A percentile compares a stretch with the other conserved stretches of the same genome.
Conservation (phyloP, 2,888 invertebrate genomes). For the Leptothorax acervorum region DNA sequence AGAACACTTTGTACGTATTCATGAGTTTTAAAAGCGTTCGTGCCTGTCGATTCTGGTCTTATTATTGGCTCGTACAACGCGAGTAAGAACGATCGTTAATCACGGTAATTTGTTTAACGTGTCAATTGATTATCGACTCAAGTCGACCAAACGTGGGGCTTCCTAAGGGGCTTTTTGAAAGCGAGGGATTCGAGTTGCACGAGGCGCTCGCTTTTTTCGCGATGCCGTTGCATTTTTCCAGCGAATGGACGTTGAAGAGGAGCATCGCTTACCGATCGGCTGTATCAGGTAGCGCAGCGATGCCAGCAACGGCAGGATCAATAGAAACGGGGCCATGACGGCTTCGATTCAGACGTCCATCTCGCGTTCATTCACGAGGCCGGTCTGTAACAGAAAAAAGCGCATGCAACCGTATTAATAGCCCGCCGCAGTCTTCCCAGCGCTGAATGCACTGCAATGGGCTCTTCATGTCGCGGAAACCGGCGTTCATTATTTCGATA, state of each 20-base stretch:
- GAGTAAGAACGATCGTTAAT: slow-evolving; percentile 30
- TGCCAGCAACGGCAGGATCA: slow-evolving; percentile 72
- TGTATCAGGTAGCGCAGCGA: slow-evolving; percentile 71
- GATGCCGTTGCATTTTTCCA: slow-evolving; percentile 42
- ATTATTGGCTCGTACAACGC: neutral
- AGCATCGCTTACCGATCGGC: slow-evolving; percentile 71
- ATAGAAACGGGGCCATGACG: slow-evolving; percentile 73
- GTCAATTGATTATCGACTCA: slow-evolving; percentile 50
- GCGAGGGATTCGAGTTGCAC: slow-evolving; percentile 27
- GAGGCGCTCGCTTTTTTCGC: slow-evolving; percentile 8
- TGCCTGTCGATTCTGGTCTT: neutral
- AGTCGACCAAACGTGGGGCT: slow-evolving; percentile 4
- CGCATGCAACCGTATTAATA: slow-evolving; percentile 45
- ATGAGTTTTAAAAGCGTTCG: neutral
- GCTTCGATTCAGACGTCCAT: slow-evolving; percentile 69
- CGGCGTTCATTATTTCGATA: slow-evolving; percentile 47
- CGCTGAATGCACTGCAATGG: slow-evolving; percentile 29
- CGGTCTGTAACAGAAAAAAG: slow-evolving; percentile 61
- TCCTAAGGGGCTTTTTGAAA: slow-evolving; percentile 8
- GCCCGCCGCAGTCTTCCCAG: slow-evolving; percentile 18
- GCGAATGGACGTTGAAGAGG: slow-evolving; percentile 54
- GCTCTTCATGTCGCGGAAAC: slow-evolving; percentile 41
- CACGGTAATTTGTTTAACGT: slow-evolving; percentile 47
- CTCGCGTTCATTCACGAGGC: slow-evolving; percentile 64
- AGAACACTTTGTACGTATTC: neutral